A percentile compares a stretch with the other conserved stretches of the same genome.
These are phyloP conservation scores for Chanos chanos DNA, from an alignment of 2,797 vertebrate species.

Conservation along the genomic window DNA sequence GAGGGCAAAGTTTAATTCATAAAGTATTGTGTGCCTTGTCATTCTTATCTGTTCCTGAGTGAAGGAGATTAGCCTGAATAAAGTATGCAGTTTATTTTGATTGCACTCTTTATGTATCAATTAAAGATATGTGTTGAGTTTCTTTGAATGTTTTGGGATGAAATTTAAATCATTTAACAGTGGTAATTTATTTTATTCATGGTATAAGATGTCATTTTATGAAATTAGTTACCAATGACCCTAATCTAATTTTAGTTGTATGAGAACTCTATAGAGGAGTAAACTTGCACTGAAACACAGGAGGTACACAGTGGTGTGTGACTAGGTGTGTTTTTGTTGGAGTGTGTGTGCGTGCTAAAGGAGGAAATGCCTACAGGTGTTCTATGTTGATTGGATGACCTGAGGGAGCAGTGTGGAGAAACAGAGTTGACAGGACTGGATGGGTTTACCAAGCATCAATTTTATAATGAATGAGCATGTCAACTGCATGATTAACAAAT, in stretches of 20 bases:
- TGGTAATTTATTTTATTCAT: no score
- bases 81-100: no score
- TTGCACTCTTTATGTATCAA: background rate
- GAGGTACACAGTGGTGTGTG: slow-evolving; percentile 6
- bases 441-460: no score
- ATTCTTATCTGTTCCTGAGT: background rate
- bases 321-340: slow-evolving; percentile 20
- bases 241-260: no score
- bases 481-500: no score
- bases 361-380: slow-evolving; percentile 51
- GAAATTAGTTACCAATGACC: no score
- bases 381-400: slow-evolving; percentile 50
- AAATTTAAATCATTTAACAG: no score
- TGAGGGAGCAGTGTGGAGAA: slow-evolving; percentile 8
- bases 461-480: no score
- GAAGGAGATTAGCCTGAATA: background rate
- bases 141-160: slow-evolving; percentile 17
- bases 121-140: background rate
- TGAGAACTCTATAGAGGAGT: no score
- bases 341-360: slow-evolving; percentile 8
- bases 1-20: background rate
- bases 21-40: background rate
- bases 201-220: no score
- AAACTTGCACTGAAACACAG: no score
- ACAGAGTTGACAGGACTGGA: background rate